A percentile compares a stretch with the other conserved stretches of the same genome.
Evolutionary conservation across 2,113 vertebrate species (phyloP).

Genomic region (Petromus typicus): DNA sequence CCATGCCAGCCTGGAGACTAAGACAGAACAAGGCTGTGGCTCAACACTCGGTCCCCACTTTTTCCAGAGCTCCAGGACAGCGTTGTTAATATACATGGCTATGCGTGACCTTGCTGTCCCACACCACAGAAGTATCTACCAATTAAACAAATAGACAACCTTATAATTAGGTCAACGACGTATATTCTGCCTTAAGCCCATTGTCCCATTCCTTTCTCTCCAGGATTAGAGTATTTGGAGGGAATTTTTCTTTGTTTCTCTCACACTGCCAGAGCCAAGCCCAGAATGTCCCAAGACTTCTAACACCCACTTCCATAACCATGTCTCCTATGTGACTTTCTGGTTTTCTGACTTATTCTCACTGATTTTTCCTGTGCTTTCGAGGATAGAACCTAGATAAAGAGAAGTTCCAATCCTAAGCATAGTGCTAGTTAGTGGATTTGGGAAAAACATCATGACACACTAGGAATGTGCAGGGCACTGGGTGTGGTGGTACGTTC

Average conservation of each 20-base stretch:
- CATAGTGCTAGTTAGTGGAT: not conserved
- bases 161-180: constrained; percentile 28
- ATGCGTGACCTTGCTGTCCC: not conserved
- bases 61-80: constrained; percentile 32
- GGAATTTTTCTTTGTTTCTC: not conserved
- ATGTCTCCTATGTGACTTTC: not conserved
- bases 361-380: not conserved
- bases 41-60: not conserved
- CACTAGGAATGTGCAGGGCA: not conserved
- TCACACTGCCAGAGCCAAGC: not conserved
- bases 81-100: not conserved
- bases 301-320: not conserved
- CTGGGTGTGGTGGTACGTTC: not conserved
- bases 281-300: not conserved
- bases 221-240: not conserved
- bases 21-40: not conserved
- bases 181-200: not conserved
- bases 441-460: not conserved
- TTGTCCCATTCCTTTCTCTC: not conserved
- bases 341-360: not conserved
- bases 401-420: not conserved
- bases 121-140: not conserved
- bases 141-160: constrained; percentile 15
- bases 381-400: not conserved
- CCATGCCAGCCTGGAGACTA: not conserved